These are phyloP conservation scores for Saccopteryx bilineata DNA, from an alignment of 2,113 vertebrate genomes.

Conservation along the genomic window DNA sequence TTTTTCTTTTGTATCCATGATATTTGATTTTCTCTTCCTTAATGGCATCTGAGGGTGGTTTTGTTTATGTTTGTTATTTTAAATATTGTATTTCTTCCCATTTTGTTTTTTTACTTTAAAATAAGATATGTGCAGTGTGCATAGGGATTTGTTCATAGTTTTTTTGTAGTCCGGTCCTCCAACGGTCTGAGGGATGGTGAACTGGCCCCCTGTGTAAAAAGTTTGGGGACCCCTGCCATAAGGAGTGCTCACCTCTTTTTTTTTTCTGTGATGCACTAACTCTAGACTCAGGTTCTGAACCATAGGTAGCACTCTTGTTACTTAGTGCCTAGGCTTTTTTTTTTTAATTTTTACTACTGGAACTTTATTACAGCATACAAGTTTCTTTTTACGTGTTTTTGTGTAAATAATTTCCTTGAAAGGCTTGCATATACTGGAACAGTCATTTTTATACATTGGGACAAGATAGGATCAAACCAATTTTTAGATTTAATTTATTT, in stretches of 20 bases:
- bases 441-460: not conserved
- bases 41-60: no score
- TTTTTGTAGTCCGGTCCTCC: no score
- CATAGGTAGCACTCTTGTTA: not conserved
- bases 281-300: not conserved
- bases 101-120: no score
- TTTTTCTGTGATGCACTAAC: not conserved
- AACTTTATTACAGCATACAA: not conserved
- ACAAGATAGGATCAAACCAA: not conserved
- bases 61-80: no score
- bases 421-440: not conserved
- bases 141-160: no score
- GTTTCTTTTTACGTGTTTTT: not conserved
- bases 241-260: not conserved
- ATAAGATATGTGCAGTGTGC: no score
- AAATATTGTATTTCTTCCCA: no score
- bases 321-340: not conserved
- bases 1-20: no score
- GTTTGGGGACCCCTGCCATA: no score
- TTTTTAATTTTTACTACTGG: not conserved
- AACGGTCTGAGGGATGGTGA: no score
- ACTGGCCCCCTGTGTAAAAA: no score
- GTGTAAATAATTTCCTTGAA: not conserved
- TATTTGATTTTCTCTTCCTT: no score
- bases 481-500: constrained; percentile 37